Conservation (phyloP, 2,797 vertebrate genomes). For the Periophthalmus magnuspinnatus region DNA sequence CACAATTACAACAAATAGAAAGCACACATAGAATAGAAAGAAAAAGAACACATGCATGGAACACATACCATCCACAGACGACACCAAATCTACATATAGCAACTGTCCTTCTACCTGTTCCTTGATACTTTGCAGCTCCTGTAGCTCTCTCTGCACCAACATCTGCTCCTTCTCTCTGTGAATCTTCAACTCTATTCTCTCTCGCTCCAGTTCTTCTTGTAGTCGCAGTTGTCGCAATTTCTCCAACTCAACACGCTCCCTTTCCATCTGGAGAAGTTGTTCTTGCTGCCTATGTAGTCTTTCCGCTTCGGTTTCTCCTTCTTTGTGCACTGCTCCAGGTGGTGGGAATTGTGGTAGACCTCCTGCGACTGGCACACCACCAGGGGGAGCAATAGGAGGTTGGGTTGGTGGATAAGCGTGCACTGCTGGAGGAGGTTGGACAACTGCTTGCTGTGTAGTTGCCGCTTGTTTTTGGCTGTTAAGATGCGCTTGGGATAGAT, state of each 20-base stretch:
- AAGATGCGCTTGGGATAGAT: constrained; percentile 76
- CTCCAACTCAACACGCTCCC: constrained; percentile 93
- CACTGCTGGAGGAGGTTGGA: constrained; percentile 49
- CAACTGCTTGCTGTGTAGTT: constrained; percentile 51
- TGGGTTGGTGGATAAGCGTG: constrained; percentile 54
- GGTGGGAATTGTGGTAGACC: constrained; percentile 71
- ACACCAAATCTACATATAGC: background rate
- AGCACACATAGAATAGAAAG: too few relatives aligned
- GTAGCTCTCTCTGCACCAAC: constrained; percentile 94
- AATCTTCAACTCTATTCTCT: constrained; percentile 89
- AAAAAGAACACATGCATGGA: constrained; percentile 20
- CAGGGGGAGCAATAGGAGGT: constrained; percentile 34
- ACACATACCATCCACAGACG: constrained; percentile 34
- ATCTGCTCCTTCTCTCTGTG: constrained; percentile 97
- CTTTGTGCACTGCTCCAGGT: constrained; percentile 71
- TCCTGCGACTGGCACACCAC: constrained; percentile 52
- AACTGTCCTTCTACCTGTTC: constrained; percentile 81
- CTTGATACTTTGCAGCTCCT: constrained; percentile 97
- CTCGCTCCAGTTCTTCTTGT: constrained; percentile 94
- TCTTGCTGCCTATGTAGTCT: constrained; percentile 92
- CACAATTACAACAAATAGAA: constrained; percentile 24
- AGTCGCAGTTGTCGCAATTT: constrained; percentile 91
- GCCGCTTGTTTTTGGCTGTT: constrained; percentile 58
- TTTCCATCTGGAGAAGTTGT: constrained; percentile 91
- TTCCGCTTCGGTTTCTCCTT: constrained; percentile 90